These are phyloP conservation scores for Hydriomena furcata DNA, from an alignment of 2,888 invertebrate species.

Conservation along the genomic window DNA sequence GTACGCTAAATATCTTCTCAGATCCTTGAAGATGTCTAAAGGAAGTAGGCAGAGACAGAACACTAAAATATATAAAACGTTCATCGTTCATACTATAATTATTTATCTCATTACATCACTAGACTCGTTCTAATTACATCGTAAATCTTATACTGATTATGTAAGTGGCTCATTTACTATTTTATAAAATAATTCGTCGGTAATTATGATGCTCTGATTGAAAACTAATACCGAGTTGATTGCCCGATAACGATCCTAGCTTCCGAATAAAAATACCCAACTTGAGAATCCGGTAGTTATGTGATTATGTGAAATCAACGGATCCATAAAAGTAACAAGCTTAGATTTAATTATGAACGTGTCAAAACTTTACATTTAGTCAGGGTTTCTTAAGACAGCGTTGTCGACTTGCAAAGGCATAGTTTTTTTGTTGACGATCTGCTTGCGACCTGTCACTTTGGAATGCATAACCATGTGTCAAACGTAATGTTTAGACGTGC, in stretches of 20 bases:
- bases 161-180: conserved; percentile 14
- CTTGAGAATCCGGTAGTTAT: conserved; percentile 39
- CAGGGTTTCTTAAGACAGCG: background rate
- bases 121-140: no score
- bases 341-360: conserved; percentile 73
- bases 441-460: no score
- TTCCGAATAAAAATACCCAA: conserved; percentile 32
- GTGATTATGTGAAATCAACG: conserved; percentile 44
- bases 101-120: no score
- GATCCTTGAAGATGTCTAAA: no score
- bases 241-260: conserved; percentile 23
- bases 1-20: no score
- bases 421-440: background rate
- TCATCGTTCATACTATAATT: no score
- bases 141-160: no score
- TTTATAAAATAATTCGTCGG: conserved; percentile 11
- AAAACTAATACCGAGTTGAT: conserved; percentile 26
- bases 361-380: conserved; percentile 54
- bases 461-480: no score
- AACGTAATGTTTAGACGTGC: no score
- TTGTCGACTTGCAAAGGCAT: background rate
- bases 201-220: conserved; percentile 25
- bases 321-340: conserved; percentile 54
- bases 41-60: no score
- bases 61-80: no score